Percentiles rank a stretch among this genome's conserved stretches.
phyloP scores from a whole-genome alignment of 2,113 vertebrate species.

The Mesoclemmys tuberculata region DNA sequence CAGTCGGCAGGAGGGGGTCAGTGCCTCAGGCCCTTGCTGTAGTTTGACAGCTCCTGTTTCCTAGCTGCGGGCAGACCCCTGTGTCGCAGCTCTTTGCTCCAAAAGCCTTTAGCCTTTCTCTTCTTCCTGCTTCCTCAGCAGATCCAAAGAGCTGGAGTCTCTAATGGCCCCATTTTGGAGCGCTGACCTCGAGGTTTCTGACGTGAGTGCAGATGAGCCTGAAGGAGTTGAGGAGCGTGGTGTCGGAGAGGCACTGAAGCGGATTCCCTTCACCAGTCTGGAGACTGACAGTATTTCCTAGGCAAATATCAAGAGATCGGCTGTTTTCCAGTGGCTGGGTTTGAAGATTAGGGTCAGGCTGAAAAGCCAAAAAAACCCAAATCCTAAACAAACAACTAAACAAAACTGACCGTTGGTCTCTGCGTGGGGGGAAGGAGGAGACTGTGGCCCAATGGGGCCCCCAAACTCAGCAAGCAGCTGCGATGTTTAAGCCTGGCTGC shows the following conservation, averaged over 20 bases:
- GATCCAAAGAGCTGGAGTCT: not conserved
- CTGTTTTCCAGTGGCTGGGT: not conserved
- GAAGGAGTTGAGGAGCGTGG: not conserved
- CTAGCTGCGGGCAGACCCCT: not conserved
- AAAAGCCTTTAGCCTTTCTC: not conserved
- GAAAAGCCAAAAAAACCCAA: not conserved
- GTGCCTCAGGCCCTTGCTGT: not conserved
- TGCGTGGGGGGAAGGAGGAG: not conserved
- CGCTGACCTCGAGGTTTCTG: not conserved
- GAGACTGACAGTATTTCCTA: not conserved
- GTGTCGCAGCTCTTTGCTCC: not conserved
- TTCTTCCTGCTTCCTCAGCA: not conserved
- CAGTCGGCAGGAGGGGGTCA: not conserved
- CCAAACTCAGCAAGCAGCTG: conserved; percentile 11
- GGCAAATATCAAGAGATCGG: not conserved
- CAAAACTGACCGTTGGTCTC: not conserved
- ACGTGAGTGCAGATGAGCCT: not conserved
- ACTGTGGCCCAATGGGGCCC: not conserved
- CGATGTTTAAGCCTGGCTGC: conserved; percentile 37
- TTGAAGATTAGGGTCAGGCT: not conserved
- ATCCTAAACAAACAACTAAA: not conserved
- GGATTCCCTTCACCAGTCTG: not conserved
- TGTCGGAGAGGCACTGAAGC: not conserved
- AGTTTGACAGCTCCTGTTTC: not conserved
- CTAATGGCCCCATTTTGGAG: not conserved